A percentile compares a stretch with the other conserved stretches of the same genome.
These are phyloP conservation scores for Papilio demoleus DNA, from an alignment of 2,888 invertebrate genomes.

Conservation along the genomic window DNA sequence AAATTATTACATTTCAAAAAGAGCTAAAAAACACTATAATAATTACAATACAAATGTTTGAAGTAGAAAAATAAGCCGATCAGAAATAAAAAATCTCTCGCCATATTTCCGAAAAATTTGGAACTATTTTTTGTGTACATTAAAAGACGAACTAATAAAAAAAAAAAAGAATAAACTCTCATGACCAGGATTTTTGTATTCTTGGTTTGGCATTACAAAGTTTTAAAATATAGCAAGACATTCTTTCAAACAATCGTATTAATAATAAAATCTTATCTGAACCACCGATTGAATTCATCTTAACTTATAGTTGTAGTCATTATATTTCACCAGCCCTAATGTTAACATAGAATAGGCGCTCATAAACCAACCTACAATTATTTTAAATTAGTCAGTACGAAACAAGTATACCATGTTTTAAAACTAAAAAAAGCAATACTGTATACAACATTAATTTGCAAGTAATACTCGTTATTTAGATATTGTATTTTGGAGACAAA, in stretches of 20 bases:
- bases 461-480: slow-evolving; percentile 14
- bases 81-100: too few species aligned
- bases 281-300: slow-evolving; percentile 1
- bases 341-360: not conserved
- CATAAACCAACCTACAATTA: not conserved
- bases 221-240: not conserved
- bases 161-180: too few species aligned
- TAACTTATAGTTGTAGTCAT: not conserved
- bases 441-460: not conserved
- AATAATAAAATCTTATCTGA: not conserved
- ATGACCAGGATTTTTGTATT: too few species aligned
- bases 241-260: not conserved
- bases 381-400: not conserved
- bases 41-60: too few species aligned
- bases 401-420: slow-evolving; percentile 11
- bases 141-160: too few species aligned
- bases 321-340: not conserved
- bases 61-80: too few species aligned
- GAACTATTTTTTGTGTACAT: too few species aligned
- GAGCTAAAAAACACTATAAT: too few species aligned
- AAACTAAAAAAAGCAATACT: slow-evolving; percentile 9
- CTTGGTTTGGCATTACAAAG: not conserved
- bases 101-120: too few species aligned
- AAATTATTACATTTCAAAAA: not conserved
- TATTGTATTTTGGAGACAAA: slow-evolving; percentile 22